phyloP scores from a whole-genome alignment of 2,113 vertebrate genomes.

The Motacilla alba region DNA sequence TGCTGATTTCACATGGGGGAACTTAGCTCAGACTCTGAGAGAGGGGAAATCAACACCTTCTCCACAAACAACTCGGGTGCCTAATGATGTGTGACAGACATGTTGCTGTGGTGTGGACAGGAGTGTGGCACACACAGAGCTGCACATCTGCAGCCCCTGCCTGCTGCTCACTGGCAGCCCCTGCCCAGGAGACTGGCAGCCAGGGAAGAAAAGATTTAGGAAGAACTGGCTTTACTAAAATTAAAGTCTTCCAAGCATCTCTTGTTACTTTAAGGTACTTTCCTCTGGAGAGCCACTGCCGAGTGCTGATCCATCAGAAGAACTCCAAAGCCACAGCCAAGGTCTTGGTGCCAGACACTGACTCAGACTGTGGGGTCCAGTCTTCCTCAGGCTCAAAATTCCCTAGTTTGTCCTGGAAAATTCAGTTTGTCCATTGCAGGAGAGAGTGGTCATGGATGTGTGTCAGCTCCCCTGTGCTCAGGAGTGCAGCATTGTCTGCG shows the following conservation, averaged over 20 bases:
- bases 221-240: not conserved
- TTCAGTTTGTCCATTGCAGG: not conserved
- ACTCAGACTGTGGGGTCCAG: not conserved
- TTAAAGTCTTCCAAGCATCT: not conserved
- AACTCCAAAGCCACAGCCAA: not conserved
- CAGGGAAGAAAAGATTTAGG: not conserved
- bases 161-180: not conserved
- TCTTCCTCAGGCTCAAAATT: not conserved
- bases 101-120: rapidly evolving
- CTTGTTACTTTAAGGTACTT: not conserved
- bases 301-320: rapidly evolving
- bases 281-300: not conserved
- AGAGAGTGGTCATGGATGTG: rapidly evolving
- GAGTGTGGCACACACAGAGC: rapidly evolving
- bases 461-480: not conserved
- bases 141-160: not conserved
- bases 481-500: not conserved
- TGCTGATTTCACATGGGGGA: not conserved
- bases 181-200: not conserved
- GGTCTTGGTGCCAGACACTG: not conserved
- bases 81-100: not conserved
- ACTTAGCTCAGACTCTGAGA: not conserved
- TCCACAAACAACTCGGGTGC: not conserved
- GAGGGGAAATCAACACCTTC: not conserved
- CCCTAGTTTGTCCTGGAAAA: not conserved